Conservation (phyloP, 2,888 invertebrate species). For the Papilio gigon region DNA sequence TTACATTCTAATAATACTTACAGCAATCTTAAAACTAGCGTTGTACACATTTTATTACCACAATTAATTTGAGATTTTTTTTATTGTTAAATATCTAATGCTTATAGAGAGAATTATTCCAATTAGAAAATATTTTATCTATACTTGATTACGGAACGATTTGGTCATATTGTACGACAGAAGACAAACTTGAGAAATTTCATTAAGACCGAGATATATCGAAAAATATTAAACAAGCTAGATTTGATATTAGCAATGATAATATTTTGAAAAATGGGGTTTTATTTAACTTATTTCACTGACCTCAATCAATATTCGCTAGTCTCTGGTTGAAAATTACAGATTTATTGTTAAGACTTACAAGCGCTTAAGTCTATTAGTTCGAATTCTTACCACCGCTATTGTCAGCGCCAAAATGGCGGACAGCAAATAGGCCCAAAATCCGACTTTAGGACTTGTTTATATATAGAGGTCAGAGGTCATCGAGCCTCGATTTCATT, state of each 20-base stretch:
- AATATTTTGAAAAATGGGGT: no score
- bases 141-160: constrained; percentile 56
- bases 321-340: no score
- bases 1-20: constrained; percentile 82
- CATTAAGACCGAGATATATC: not conserved
- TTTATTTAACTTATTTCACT: no score
- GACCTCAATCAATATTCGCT: no score
- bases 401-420: no score
- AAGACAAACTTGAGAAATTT: constrained; percentile 45
- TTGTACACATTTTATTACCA: constrained; percentile 81
- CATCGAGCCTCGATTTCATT: constrained; percentile 27
- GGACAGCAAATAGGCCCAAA: no score
- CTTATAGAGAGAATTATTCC: constrained; percentile 79
- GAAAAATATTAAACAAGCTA: constrained; percentile 30
- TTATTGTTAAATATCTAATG: constrained; percentile 70
- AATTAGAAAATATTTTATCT: constrained; percentile 65
- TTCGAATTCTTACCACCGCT: no score
- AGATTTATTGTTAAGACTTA: no score
- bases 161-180: constrained; percentile 64
- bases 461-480: no score
- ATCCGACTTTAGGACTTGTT: no score
- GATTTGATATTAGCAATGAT: constrained; percentile 26
- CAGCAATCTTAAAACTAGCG: constrained; percentile 78
- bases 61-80: constrained; percentile 80
- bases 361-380: no score